Percentiles rank a stretch among this genome's conserved stretches.
Evolutionary conservation across 1,140 invertebrate species (phyloP).

Genomic region (Charaxes varanes): DNA sequence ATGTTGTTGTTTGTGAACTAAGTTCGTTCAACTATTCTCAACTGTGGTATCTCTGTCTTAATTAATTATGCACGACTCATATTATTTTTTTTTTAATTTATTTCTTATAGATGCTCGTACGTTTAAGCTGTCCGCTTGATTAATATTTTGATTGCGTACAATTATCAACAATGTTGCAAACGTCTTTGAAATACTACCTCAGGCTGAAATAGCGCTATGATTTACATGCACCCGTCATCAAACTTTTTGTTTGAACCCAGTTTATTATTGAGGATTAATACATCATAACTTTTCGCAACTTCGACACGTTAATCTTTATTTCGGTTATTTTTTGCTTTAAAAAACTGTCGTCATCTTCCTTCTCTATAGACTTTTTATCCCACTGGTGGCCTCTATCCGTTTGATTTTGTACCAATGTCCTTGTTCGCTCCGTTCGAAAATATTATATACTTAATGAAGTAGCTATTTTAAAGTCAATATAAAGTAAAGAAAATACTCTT

Average conservation of each 20-base stretch:
- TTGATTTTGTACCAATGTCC: too few relatives aligned
- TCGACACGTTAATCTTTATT: too few relatives aligned
- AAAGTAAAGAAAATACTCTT: too few relatives aligned
- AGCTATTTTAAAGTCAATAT: too few relatives aligned
- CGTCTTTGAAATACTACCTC: slow-evolving; percentile 4
- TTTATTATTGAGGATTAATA: neutral
- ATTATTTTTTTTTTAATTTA: slow-evolving; percentile 22
- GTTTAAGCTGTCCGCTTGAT: slow-evolving; percentile 17
- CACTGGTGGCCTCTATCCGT: too few relatives aligned
- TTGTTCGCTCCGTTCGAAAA: too few relatives aligned
- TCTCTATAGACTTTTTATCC: too few relatives aligned
- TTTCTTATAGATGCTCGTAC: slow-evolving; percentile 15
- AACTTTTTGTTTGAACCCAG: neutral
- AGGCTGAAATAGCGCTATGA: slow-evolving; percentile 12
- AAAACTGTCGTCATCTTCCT: too few relatives aligned
- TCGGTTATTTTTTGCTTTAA: too few relatives aligned
- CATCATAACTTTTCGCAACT: neutral
- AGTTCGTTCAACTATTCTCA: slow-evolving; percentile 20
- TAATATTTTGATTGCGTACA: slow-evolving; percentile 17
- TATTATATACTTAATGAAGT: too few relatives aligned
- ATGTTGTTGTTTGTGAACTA: slow-evolving; percentile 43
- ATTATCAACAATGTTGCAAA: slow-evolving; percentile 22
- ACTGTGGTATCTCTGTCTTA: slow-evolving; percentile 27
- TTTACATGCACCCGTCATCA: slow-evolving; percentile 19
- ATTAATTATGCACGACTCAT: slow-evolving; percentile 23